Evolutionary conservation across 2,797 vertebrate genomes (phyloP), one percentile per base, ranked within the genome.

Genomic region (Mus spretus): DNA sequence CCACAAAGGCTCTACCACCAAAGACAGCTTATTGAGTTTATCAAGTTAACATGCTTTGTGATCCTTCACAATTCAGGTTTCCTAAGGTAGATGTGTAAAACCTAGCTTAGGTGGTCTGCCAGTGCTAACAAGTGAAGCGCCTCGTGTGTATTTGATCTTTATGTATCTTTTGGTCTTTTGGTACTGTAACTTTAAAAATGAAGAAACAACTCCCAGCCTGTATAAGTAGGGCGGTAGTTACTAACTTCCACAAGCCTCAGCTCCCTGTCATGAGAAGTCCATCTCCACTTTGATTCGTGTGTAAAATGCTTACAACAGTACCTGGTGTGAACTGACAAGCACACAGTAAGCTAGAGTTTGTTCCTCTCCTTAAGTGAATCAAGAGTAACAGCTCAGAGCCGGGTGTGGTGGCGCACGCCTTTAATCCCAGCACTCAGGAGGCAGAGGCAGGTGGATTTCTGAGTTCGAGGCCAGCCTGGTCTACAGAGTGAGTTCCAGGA

Each of bases 11-110:
- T 57, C 14, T 3, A 26, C 34, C 70, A 47, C n/a, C 57, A 40
- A 81, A 63, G 40, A 22, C 28, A 83, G n/a, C 55, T 93, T 57
- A 55, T 65, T 93, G 94, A 74, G 28, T 37, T 77, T 74, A 87
- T 91, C 63, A 90, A 67, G 80, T 79, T 79, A 91, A 80, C 47
- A 55, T 17, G 91, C 93, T 94, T 87, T 97, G 77, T 26, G 86
- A 87, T 87, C 85, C 61, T 92, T 86, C 80, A 93, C 89, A 95
- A 75, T 8, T 37, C 22, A 34, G 86, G 53, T 85, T 95, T 22
- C 61, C 26, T 96, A 44, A 34, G 20, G 72, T 90, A 67, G 85
- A 17, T 83, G 28, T 96, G 24, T 50, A 40, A 40, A 40, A 40
- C 37, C 70, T 81, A 88, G 87, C 31, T 34, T 90, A 74, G 44